These are phyloP conservation scores for Pao palembangensis DNA, from an alignment of 2,113 vertebrate genomes.

Conservation along the genomic window DNA sequence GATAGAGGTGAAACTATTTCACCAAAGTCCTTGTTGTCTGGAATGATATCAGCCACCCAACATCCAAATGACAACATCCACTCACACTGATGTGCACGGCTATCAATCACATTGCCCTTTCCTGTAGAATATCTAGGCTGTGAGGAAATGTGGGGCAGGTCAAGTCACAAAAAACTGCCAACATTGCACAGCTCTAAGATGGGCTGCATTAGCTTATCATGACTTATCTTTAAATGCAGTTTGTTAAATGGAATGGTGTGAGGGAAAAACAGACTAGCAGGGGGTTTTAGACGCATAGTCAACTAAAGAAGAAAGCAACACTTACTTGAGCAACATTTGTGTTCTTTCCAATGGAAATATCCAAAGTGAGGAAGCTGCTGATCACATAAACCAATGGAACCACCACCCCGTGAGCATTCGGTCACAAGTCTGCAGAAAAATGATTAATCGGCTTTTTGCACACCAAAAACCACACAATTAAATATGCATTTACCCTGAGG, in stretches of 20 bases:
- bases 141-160: background rate
- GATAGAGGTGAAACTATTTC: slow-evolving; percentile 6
- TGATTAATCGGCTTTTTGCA: background rate
- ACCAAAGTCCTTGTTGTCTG: background rate
- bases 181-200: background rate
- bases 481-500: background rate
- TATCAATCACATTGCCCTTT: slow-evolving; percentile 13
- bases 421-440: background rate
- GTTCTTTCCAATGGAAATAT: too few species aligned
- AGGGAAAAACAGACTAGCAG: too few species aligned
- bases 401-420: too few species aligned
- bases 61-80: slow-evolving; percentile 13
- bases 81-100: background rate
- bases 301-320: background rate
- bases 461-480: background rate
- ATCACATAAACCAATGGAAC: too few species aligned
- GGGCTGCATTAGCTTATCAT: background rate
- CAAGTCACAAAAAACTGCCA: background rate
- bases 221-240: too few species aligned
- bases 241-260: too few species aligned
- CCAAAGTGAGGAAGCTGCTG: too few species aligned
- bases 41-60: background rate
- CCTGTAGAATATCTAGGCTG: background rate
- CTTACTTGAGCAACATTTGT: background rate
- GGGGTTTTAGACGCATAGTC: background rate